Percentiles rank a stretch among this genome's conserved stretches.
These are phyloP conservation scores for Cyanistes caeruleus DNA, from an alignment of 2,113 vertebrate species.

Conservation along the genomic window DNA sequence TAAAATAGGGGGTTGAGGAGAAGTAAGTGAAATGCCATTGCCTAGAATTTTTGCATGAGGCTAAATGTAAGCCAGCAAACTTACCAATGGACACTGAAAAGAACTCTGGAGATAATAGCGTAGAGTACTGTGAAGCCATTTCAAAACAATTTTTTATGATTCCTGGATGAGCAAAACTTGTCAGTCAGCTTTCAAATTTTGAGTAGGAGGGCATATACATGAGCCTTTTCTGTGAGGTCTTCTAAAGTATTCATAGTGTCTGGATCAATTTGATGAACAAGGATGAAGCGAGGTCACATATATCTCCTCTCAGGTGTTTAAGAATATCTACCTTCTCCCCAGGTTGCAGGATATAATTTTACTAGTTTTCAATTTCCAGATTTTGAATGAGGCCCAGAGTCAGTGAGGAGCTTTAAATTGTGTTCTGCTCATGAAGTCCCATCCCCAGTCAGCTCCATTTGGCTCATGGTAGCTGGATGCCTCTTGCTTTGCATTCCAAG, in stretches of 20 bases:
- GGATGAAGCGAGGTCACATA: neutral
- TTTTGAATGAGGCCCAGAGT: neutral
- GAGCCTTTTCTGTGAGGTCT: neutral
- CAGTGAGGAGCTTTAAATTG: neutral
- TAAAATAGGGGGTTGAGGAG: fast-evolving
- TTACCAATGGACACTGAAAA: neutral
- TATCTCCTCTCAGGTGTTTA: neutral
- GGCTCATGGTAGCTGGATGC: neutral
- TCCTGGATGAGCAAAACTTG: neutral
- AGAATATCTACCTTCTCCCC: neutral
- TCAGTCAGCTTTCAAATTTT: neutral
- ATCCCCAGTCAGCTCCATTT: neutral
- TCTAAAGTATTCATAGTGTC: neutral
- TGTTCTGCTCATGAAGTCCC: neutral
- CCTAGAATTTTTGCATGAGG: neutral
- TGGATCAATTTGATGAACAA: neutral
- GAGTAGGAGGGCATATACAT: neutral
- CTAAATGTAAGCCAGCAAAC: neutral
- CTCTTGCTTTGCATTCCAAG: neutral
- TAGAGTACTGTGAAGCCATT: neutral
- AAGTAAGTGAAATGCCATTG: neutral
- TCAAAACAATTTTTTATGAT: neutral
- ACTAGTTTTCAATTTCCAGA: neutral
- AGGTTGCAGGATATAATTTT: neutral
- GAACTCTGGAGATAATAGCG: neutral